These are phyloP conservation scores for Aphaenogaster ashmeadi DNA, from an alignment of 1,140 invertebrate genomes.

Conservation along the genomic window DNA sequence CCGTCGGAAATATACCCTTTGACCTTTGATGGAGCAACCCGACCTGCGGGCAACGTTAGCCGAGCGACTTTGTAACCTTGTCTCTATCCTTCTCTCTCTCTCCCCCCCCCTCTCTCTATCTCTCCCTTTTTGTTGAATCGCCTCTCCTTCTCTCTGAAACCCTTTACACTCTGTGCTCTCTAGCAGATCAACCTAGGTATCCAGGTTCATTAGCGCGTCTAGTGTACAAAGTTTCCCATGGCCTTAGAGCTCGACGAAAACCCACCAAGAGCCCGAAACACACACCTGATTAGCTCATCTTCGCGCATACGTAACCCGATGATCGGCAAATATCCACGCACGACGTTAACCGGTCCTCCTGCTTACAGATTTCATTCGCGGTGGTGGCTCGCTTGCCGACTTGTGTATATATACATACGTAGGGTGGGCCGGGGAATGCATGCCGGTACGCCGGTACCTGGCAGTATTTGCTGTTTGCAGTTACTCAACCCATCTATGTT, in stretches of 20 bases:
- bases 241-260: constrained; percentile 35
- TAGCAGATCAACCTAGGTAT: constrained; percentile 47
- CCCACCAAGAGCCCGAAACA: background rate
- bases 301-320: constrained; percentile 45
- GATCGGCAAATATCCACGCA: constrained; percentile 70
- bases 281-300: constrained; percentile 67
- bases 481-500: constrained; percentile 72
- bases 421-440: constrained; percentile 50
- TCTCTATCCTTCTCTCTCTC: constrained; percentile 38
- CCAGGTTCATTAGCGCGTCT: constrained; percentile 68
- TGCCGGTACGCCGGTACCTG: constrained; percentile 67
- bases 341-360: constrained; percentile 42
- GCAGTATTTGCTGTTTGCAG: constrained; percentile 78
- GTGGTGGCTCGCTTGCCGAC: constrained; percentile 51
- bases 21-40: constrained; percentile 66
- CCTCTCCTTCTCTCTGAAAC: background rate
- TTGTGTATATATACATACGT: constrained; percentile 67
- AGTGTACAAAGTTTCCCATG: constrained; percentile 66
- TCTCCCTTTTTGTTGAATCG: constrained; percentile 28
- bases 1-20: constrained; percentile 60
- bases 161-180: constrained; percentile 40
- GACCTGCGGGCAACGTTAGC: constrained; percentile 64
- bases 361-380: constrained; percentile 73
- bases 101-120: constrained; percentile 17
- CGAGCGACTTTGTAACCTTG: constrained; percentile 73